Conservation (phyloP, 2,888 invertebrate genomes). For the Amblyteles armatorius region DNA sequence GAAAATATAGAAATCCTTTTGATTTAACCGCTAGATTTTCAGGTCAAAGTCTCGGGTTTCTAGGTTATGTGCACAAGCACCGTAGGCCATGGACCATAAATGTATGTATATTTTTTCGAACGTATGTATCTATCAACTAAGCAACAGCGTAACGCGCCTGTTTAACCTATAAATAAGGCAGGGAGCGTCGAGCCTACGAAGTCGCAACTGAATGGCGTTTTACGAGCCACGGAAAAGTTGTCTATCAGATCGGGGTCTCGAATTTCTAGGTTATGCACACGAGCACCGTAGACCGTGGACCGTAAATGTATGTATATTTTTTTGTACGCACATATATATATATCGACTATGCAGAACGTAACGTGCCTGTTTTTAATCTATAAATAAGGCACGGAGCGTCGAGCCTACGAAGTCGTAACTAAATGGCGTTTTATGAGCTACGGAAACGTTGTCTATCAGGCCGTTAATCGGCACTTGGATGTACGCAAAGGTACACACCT, state of each 20-base stretch:
- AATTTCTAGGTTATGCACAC: background rate
- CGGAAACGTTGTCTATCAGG: background rate
- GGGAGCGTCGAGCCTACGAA: constrained; percentile 4
- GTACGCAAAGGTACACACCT: background rate
- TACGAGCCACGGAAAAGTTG: background rate
- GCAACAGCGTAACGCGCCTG: background rate
- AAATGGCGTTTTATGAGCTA: constrained; percentile 15
- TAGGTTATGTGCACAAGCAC: background rate
- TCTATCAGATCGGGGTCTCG: background rate
- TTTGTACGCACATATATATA: background rate
- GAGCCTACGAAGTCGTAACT: constrained; percentile 18
- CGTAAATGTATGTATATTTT: constrained; percentile 21
- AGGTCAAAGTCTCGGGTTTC: background rate
- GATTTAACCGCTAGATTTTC: constrained; percentile 24
- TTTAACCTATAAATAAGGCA: constrained; percentile 37
- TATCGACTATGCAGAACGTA: background rate
- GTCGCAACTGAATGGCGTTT: constrained; percentile 22
- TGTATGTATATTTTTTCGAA: constrained; percentile 21
- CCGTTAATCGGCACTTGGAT: background rate
- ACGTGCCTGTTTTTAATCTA: background rate
- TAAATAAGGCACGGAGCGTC: constrained; percentile 34
- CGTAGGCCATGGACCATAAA: too few species aligned
- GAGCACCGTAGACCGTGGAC: too few species aligned
- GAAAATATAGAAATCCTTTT: constrained; percentile 23
- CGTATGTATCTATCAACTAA: background rate